phyloP scores from a whole-genome alignment of 2,888 invertebrate species.

The Cetonia aurata region DNA sequence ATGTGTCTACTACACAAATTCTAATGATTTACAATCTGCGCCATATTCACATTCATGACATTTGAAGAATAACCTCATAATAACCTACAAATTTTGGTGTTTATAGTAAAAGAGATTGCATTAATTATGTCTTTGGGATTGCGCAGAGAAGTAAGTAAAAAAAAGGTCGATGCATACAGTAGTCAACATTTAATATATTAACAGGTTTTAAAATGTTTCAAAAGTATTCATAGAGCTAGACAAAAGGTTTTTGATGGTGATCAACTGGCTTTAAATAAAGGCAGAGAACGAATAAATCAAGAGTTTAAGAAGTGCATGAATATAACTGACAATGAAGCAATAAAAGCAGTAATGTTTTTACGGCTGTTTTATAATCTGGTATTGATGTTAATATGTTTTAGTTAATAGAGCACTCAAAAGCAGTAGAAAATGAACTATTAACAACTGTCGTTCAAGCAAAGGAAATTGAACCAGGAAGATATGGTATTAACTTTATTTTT shows the following conservation, averaged over 20 bases:
- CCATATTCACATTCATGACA: too few relatives aligned
- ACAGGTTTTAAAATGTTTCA: constrained; percentile 79
- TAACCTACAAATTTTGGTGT: constrained; percentile 4
- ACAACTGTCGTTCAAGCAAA: constrained; percentile 81
- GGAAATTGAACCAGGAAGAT: constrained; percentile 76
- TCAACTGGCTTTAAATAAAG: constrained; percentile 71
- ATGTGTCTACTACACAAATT: too few relatives aligned
- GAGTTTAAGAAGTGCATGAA: constrained; percentile 78
- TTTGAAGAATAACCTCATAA: too few relatives aligned
- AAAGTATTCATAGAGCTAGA: constrained; percentile 79
- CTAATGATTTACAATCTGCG: too few relatives aligned
- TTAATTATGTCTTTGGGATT: constrained; percentile 32
- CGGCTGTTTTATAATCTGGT: too few relatives aligned
- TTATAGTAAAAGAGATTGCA: background rate
- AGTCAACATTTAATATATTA: constrained; percentile 55
- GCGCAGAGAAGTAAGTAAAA: constrained; percentile 36
- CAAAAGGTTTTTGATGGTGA: constrained; percentile 78
- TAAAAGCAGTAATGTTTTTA: constrained; percentile 72
- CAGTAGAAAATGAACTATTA: constrained; percentile 78
- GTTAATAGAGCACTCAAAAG: constrained; percentile 77
- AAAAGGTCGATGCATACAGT: background rate
- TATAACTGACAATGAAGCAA: constrained; percentile 71
- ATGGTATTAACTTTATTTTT: constrained; percentile 67
- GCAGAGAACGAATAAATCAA: constrained; percentile 80
- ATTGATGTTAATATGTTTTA: constrained; percentile 62